Percentiles rank a stretch among this genome's conserved stretches.
Conservation (phyloP, 2,888 invertebrate genomes). For the Corbicula japonica region DNA sequence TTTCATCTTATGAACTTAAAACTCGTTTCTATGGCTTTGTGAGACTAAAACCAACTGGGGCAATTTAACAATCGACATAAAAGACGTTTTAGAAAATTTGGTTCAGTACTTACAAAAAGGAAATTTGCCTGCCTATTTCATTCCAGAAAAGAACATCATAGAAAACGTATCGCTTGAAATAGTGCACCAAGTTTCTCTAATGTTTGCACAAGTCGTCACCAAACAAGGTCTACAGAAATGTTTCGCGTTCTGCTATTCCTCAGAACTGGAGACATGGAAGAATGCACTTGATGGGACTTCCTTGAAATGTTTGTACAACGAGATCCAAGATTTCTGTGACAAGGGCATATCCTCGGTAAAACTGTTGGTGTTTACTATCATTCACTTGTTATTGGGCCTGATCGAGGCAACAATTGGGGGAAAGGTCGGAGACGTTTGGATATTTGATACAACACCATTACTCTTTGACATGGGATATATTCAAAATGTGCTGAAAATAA, state of each 20-base stretch:
- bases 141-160: neutral
- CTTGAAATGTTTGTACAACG: neutral
- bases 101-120: neutral
- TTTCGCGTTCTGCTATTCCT: neutral
- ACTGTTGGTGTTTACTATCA: neutral
- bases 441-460: too few relatives aligned
- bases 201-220: neutral
- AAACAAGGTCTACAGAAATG: neutral
- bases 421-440: too few relatives aligned
- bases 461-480: too few relatives aligned
- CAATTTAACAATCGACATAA: neutral
- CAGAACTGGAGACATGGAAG: too few relatives aligned
- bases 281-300: too few relatives aligned
- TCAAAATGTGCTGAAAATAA: too few relatives aligned
- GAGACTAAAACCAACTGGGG: neutral
- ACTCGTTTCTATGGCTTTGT: constrained; percentile 3
- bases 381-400: too few relatives aligned
- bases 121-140: neutral
- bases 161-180: neutral
- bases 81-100: neutral
- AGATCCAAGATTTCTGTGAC: neutral
- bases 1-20: neutral
- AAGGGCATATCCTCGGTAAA: neutral
- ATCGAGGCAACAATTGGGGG: too few relatives aligned
- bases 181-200: too few relatives aligned